Evolutionary conservation across 2,888 invertebrate species (phyloP), one percentile per base, ranked within the genome.

Genomic region (Hydroisotoma schaefferi): DNA sequence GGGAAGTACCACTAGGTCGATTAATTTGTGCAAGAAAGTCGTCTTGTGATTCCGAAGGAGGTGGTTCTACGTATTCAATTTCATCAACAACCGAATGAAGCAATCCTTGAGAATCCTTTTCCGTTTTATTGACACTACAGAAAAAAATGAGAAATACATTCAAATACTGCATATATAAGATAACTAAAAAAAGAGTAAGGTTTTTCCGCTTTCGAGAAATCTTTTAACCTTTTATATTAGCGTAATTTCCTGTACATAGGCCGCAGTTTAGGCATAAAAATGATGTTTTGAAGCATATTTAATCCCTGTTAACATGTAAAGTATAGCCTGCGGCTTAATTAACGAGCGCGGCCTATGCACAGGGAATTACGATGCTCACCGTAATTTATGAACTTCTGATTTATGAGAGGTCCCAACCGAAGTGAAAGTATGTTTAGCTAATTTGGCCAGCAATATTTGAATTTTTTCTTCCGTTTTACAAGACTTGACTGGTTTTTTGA

Each of bases 391-490:
- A n/a, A n/a, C n/a, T 78, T 78, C 73, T 75, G 83, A 79, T 55
- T 79, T 79, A 1, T 78, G 76, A 28, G 82, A 82, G 60, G 81
- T 81, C 0, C 79, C 48, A 2, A 63, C 73, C 43, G 81, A 80
- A 0, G 84, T 79, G 8, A 40, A 49, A n/a, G 46, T 44, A 72
- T 90, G 89, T 74, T 84, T 84, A 37, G 84, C 78, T 75, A 88
- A 87, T 65, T 88, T 80, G 69, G 88, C 81, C 75, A 88, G 84
- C 29, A 92, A 79, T 57, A 82, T 78, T 64, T 84, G 81, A 6
- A 90, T 79, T 10, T 86, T 87, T 27, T 75, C 73, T 25, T 66
- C 67, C 2, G 44, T 46, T 40, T 59, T 59, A 2, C 23, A 8
- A 15, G 56, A 40, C 46, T 81, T 80, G 4, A 82, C 69, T 63